These are phyloP conservation scores for Condylostylus longicornis DNA, from an alignment of 1,140 invertebrate genomes.

Conservation along the genomic window DNA sequence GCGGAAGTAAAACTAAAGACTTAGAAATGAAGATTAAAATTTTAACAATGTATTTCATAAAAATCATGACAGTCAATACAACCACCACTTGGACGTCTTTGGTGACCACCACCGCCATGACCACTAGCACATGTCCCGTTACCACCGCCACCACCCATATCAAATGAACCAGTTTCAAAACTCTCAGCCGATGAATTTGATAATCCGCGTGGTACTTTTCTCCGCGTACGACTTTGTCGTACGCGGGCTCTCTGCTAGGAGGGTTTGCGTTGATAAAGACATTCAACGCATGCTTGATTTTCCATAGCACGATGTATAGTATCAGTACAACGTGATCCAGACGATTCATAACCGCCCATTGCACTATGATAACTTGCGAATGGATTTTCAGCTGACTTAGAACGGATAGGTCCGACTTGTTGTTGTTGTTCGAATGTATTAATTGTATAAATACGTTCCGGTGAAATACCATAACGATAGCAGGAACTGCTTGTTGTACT, in stretches of 20 bases:
- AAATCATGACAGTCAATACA: slow-evolving; percentile 31
- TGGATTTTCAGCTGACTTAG: slow-evolving; percentile 29
- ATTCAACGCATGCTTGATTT: slow-evolving; percentile 49
- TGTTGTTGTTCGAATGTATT: no score
- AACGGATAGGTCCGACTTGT: slow-evolving; percentile 23
- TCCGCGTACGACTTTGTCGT: slow-evolving; percentile 32
- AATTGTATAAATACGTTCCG: slow-evolving; percentile 21
- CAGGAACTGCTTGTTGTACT: slow-evolving; percentile 22
- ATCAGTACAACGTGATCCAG: slow-evolving; percentile 26
- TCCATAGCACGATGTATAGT: slow-evolving; percentile 40
- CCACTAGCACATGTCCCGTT: slow-evolving; percentile 6
- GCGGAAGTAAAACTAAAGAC: background rate
- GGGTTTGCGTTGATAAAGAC: slow-evolving; percentile 41
- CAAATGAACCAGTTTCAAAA: slow-evolving; percentile 2
- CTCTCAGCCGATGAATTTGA: slow-evolving; percentile 9
- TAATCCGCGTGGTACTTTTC: slow-evolving; percentile 23
- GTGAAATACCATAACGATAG: slow-evolving; percentile 27
- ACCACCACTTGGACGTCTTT: slow-evolving; percentile 15
- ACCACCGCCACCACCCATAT: slow-evolving; percentile 4
- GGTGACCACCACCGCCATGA: slow-evolving; percentile 16
- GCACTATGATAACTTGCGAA: slow-evolving; percentile 22
- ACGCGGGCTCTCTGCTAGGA: slow-evolving; percentile 43
- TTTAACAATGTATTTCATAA: slow-evolving; percentile 31
- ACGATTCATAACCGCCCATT: background rate
- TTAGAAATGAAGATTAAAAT: background rate